Base-by-base conservation (phyloP, 2,113 vertebrate genomes). In the Actenoides hombroni region DNA sequence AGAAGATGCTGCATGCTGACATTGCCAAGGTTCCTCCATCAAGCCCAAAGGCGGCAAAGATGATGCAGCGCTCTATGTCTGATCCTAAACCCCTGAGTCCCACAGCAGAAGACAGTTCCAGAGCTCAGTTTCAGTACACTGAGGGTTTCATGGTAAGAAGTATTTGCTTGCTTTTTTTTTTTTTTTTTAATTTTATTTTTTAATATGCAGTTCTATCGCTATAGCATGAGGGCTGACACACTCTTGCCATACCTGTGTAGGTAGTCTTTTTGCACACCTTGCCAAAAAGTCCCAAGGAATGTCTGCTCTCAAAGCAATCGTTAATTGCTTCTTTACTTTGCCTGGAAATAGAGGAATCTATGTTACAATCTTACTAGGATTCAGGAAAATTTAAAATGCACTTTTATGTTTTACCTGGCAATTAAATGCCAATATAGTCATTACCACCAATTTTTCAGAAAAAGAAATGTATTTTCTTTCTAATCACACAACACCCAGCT, bases 51-150 rank as follows among this genome's bases (percentile, higher is more conserved):
- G 97, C 98, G 20, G 97, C 99, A 97, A 99, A 99, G 97, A 96
- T 98, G 97, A 99, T 99, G 93, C 99, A 99, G 92, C 99, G 99
- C 69, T 99, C 99, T 96, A 95, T 99, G 93, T 99, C 99, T 97
- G 99, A 99, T 97, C 99, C 99, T 79, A 99, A 99, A 96, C 99
- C 99, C 92, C 98, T 99, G 92, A 99, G 99, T 98, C 99, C 99
- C 65, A 98, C 99, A 87, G 98, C 98, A 94, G 99, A 99, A 83
- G 99, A 99, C 96, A 98, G 98, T 94, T 98, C 98, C 97, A 99
- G 99, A 97, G 96, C 98, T 95, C 98, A 98, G 96, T 99, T 99
- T 97, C 99, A 99, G 93, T 99, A 99, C 96, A 97, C 98, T 94
- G 99, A 99, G 92, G 98, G 98, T 95, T 99, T 99, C 97, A 98